Evolutionary conservation across 2,888 invertebrate genomes (phyloP), one percentile per base, ranked within the genome.

Genomic region (Diadromus collaris): DNA sequence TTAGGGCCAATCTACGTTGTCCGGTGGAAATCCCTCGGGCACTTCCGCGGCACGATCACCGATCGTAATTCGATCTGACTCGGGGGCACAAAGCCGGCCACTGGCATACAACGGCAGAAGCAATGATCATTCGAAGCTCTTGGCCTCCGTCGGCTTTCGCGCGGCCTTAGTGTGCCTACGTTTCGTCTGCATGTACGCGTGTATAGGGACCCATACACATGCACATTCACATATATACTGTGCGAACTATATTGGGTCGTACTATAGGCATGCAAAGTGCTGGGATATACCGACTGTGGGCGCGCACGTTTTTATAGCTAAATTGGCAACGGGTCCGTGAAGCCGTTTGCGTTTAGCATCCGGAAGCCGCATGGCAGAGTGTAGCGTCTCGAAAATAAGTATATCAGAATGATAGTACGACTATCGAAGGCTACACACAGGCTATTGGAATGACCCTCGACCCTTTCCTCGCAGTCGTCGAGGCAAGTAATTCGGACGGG

Each of bases 31-130:
- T 84, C 84, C 83, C 82, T 82, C 76, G 80, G 82, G 83, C 83
- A 78, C 76, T 78, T 78, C 81, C 51, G 76, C 77, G 75, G 80
- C 69, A 79, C 83, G 86, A 88, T 88, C 87, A 82, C 86, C 84
- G 86, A 88, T 88, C 87, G 88, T 86, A 88, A 88, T 88, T 88
- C 87, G 87, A 88, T 87, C 88, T 84, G 83, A 85, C 87, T 86
- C 64, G 67, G 73, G 74, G 74, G 82, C 83, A 85, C 86, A 85
- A 83, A 85, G 83, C 84, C 81, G 81, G 81, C 81, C 84, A 84
- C 81, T 83, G 83, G 83, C 83, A 83, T 76, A 73, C n/a, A 56
- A 63, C 41, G 56, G 68, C 69, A 38, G 46, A 56, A 79, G 76
- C 73, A 73, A 73, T 79, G 73, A 76, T 79, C 79, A 81, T 80